These are phyloP conservation scores for Sebastes hopkinsi DNA, from an alignment of 2,797 vertebrate genomes.

Conservation along the genomic window DNA sequence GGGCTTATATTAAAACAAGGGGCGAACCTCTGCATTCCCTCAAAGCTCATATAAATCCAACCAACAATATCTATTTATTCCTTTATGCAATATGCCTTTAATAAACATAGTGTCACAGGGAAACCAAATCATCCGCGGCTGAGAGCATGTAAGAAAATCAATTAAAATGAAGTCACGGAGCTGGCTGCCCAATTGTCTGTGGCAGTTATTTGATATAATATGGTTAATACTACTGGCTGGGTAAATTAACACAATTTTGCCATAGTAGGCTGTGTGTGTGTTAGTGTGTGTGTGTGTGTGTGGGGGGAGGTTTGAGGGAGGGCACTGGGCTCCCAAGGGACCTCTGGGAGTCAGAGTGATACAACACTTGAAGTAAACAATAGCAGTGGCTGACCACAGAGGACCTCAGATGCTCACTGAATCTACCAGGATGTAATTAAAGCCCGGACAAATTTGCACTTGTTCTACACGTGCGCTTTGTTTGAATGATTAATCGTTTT, in stretches of 20 bases:
- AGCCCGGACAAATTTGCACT: slow-evolving; percentile 46
- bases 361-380: slow-evolving; percentile 79
- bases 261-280: slow-evolving; percentile 74
- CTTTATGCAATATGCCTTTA: slow-evolving; percentile 89
- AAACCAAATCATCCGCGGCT: slow-evolving; percentile 90
- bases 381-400: slow-evolving; percentile 76
- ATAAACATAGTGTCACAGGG: slow-evolving; percentile 93
- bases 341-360: slow-evolving; percentile 79
- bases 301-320: slow-evolving; percentile 68
- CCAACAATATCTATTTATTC: slow-evolving; percentile 90
- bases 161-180: slow-evolving; percentile 95
- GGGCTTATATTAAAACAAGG: slow-evolving; percentile 76
- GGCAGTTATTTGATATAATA: slow-evolving; percentile 97
- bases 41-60: slow-evolving; percentile 84
- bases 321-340: slow-evolving; percentile 71
- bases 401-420: slow-evolving; percentile 61
- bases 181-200: slow-evolving; percentile 90
- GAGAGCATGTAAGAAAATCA: slow-evolving; percentile 91
- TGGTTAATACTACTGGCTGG: slow-evolving; percentile 93
- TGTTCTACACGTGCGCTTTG: not conserved
- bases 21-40: slow-evolving; percentile 72
- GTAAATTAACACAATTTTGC: slow-evolving; percentile 95
- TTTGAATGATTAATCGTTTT: not conserved
- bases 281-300: slow-evolving; percentile 36
- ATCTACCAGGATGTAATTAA: slow-evolving; percentile 67